Evolutionary conservation across 2,888 invertebrate species (phyloP).

Genomic region (Coleophora deauratella): DNA sequence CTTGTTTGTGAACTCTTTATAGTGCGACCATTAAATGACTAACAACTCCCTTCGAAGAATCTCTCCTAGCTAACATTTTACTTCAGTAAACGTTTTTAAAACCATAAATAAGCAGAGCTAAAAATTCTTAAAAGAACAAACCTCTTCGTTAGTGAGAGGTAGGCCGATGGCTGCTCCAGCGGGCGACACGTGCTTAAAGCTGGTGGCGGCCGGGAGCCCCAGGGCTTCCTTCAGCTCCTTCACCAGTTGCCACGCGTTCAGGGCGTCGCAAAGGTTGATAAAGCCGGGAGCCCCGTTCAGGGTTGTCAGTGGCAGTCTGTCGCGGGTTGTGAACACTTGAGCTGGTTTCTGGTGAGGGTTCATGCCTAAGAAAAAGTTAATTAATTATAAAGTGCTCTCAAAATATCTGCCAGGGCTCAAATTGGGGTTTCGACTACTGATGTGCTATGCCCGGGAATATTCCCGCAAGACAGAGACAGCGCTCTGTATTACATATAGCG

Average conservation of each 20-base stretch:
- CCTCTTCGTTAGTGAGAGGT: slow-evolving; percentile 81
- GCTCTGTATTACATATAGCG: no score
- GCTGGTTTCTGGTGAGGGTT: slow-evolving; percentile 99
- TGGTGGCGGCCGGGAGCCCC: slow-evolving; percentile 91
- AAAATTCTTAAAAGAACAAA: slow-evolving; percentile 33
- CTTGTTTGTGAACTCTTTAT: no score
- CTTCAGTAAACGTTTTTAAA: no score
- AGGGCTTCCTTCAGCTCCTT: slow-evolving; percentile 87
- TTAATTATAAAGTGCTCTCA: neutral
- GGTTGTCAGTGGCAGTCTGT: slow-evolving; percentile 88
- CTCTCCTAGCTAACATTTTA: no score
- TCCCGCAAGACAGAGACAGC: no score
- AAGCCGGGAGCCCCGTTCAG: slow-evolving; percentile 97
- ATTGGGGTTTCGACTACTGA: no score
- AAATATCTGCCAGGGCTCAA: neutral
- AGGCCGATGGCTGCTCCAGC: slow-evolving; percentile 96
- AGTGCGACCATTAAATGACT: no score
- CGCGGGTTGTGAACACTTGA: slow-evolving; percentile 87
- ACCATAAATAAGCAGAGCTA: no score
- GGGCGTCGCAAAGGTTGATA: slow-evolving; percentile 97
- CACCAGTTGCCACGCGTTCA: slow-evolving; percentile 98
- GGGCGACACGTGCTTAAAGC: slow-evolving; percentile 99
- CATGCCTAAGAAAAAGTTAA: slow-evolving; percentile 83
- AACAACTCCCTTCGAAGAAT: no score
- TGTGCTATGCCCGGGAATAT: no score